Percentiles rank a stretch among this genome's conserved stretches.
These are phyloP conservation scores for Lota lota DNA, from an alignment of 2,113 vertebrate genomes.

Conservation along the genomic window DNA sequence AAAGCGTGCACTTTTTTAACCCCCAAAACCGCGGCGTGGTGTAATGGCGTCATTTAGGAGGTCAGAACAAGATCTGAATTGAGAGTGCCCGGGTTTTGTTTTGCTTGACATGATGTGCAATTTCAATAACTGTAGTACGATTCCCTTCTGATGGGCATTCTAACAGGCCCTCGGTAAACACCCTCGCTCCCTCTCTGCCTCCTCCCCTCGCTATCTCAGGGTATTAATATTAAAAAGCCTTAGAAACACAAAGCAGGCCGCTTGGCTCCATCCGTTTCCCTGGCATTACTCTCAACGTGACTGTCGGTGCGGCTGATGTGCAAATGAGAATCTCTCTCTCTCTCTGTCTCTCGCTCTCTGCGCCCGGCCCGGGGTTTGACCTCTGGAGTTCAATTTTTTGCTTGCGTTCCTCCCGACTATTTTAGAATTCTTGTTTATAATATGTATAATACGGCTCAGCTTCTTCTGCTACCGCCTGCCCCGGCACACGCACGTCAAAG, in stretches of 20 bases:
- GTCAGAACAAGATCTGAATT: constrained; percentile 55
- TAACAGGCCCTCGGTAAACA: constrained; percentile 69
- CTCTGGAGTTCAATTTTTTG: constrained; percentile 61
- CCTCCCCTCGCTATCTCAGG: constrained; percentile 32
- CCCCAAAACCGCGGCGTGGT: constrained; percentile 44
- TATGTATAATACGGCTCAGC: constrained; percentile 31
- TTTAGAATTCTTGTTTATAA: constrained; percentile 72
- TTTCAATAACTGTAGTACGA: constrained; percentile 64
- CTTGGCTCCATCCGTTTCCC: constrained; percentile 36
- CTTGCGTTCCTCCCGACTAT: constrained; percentile 47
- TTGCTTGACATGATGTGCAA: constrained; percentile 64
- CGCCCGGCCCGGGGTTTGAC: constrained; percentile 56
- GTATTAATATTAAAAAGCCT: constrained; percentile 70
- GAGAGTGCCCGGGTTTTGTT: constrained; percentile 59
- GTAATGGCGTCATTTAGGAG: constrained; percentile 67
- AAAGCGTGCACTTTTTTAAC: constrained; percentile 10
- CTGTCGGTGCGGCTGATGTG: constrained; percentile 36
- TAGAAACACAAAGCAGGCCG: constrained; percentile 48
- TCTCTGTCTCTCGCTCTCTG: background rate
- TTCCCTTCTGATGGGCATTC: constrained; percentile 62
- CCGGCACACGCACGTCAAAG: no score
- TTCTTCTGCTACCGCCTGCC: constrained; percentile 16
- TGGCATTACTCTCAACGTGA: constrained; percentile 46
- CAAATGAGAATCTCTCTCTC: constrained; percentile 61
- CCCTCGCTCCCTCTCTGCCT: constrained; percentile 13